phyloP scores from a whole-genome alignment of 2,888 invertebrate species.

The Drosophila sordidula region DNA sequence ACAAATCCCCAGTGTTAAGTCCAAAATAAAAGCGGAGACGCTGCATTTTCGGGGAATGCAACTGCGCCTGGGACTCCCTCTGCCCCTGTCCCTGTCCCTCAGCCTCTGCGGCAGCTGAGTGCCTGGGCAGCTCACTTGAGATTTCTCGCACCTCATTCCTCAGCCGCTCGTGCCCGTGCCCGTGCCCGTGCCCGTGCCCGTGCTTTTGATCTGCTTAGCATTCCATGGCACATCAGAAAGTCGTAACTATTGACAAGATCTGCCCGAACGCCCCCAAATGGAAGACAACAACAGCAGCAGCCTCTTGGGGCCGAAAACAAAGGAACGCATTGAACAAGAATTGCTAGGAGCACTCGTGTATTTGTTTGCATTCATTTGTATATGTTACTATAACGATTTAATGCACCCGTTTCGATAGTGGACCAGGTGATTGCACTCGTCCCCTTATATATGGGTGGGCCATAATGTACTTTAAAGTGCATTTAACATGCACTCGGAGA shows the following conservation, averaged over 20 bases:
- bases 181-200: constrained; percentile 45
- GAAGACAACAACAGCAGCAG: neutral
- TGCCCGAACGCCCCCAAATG: constrained; percentile 14
- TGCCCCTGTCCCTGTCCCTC: neutral
- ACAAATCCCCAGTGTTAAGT: constrained; percentile 70
- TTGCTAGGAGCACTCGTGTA: constrained; percentile 56
- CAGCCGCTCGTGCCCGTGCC: constrained; percentile 21
- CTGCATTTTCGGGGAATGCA: constrained; percentile 23
- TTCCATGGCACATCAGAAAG: constrained; percentile 75
- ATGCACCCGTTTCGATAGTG: constrained; percentile 62
- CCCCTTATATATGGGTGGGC: constrained; percentile 40
- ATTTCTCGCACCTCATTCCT: constrained; percentile 70
- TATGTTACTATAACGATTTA: constrained; percentile 75
- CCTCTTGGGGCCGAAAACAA: constrained; percentile 1
- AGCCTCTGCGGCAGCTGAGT: constrained; percentile 41
- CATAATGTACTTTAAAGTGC: constrained; percentile 2
- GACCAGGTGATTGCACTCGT: constrained; percentile 70
- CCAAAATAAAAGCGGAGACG: constrained; percentile 56
- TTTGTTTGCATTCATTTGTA: constrained; percentile 79
- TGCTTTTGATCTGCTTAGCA: constrained; percentile 79
- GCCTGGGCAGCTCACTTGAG: constrained; percentile 69
- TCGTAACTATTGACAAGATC: constrained; percentile 77
- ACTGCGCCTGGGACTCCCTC: neutral
- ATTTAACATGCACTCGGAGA: constrained; percentile 5
- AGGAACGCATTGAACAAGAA: constrained; percentile 23